These are phyloP conservation scores for Prunella strophiata DNA, from an alignment of 2,797 vertebrate genomes.

Conservation along the genomic window DNA sequence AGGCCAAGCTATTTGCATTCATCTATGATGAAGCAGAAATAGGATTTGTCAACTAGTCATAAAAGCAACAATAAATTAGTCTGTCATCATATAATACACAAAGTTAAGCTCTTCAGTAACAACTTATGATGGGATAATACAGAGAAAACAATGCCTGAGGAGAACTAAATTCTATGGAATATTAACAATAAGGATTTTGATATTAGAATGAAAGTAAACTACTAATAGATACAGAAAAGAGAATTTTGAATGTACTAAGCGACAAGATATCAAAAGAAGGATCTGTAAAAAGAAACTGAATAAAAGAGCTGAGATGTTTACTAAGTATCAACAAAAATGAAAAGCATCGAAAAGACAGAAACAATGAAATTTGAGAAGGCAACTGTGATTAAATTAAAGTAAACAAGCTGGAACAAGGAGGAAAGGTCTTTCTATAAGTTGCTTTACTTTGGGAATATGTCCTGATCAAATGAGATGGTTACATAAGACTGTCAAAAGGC, in stretches of 20 bases:
- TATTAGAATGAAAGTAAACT: conserved; percentile 9
- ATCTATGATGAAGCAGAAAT: conserved; percentile 58
- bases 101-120: conserved; percentile 33
- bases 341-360: neutral
- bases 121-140: conserved; percentile 32
- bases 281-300: neutral
- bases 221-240: neutral
- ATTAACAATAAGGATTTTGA: conserved; percentile 21
- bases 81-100: conserved; percentile 57
- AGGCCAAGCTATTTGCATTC: conserved; percentile 52
- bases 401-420: conserved; percentile 16
- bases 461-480: conserved; percentile 42
- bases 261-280: neutral
- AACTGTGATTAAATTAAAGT: conserved; percentile 42
- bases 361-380: neutral
- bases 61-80: conserved; percentile 62
- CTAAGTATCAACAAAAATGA: conserved; percentile 15
- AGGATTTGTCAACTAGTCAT: conserved; percentile 62
- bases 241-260: neutral
- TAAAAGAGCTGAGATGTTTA: neutral
- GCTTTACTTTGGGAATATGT: conserved; percentile 31
- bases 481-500: conserved; percentile 37
- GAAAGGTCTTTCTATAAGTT: conserved; percentile 25
- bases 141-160: conserved; percentile 39
- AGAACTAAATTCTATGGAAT: conserved; percentile 4